These are phyloP conservation scores for Orthosia incerta DNA, from an alignment of 2,888 invertebrate genomes.

Conservation along the genomic window DNA sequence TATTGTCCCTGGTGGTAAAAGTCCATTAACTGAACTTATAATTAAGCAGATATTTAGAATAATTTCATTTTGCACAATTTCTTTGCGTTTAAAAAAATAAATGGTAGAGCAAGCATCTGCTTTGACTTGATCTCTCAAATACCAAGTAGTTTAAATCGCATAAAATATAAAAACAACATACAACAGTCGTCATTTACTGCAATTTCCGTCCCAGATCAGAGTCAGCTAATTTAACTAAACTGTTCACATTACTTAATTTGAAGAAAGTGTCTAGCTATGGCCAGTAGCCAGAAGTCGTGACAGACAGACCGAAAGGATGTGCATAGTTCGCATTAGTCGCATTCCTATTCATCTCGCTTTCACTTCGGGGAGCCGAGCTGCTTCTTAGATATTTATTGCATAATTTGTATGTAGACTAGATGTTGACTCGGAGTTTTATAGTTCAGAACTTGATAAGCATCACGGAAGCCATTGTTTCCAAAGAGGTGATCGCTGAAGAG, in stretches of 20 bases:
- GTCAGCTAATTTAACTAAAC: neutral
- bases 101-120: too few species aligned
- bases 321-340: constrained; percentile 68
- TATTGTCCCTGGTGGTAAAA: constrained; percentile 8
- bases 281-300: constrained; percentile 61
- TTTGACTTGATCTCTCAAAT: too few species aligned
- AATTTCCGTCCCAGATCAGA: constrained; percentile 7
- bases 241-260: constrained; percentile 35
- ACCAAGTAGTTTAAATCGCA: neutral
- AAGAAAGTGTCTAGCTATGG: constrained; percentile 53
- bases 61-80: too few species aligned
- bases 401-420: constrained; percentile 68
- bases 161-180: neutral
- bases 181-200: neutral
- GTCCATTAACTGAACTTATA: too few species aligned
- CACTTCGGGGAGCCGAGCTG: constrained; percentile 66
- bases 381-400: constrained; percentile 70
- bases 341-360: constrained; percentile 72
- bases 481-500: constrained; percentile 23
- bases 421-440: constrained; percentile 31
- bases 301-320: constrained; percentile 71
- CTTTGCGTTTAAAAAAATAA: too few species aligned
- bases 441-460: constrained; percentile 38
- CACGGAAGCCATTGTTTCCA: constrained; percentile 39
- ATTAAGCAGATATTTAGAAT: too few species aligned